Evolutionary conservation across 2,113 vertebrate genomes (phyloP).

Genomic region (Anguilla japonica): DNA sequence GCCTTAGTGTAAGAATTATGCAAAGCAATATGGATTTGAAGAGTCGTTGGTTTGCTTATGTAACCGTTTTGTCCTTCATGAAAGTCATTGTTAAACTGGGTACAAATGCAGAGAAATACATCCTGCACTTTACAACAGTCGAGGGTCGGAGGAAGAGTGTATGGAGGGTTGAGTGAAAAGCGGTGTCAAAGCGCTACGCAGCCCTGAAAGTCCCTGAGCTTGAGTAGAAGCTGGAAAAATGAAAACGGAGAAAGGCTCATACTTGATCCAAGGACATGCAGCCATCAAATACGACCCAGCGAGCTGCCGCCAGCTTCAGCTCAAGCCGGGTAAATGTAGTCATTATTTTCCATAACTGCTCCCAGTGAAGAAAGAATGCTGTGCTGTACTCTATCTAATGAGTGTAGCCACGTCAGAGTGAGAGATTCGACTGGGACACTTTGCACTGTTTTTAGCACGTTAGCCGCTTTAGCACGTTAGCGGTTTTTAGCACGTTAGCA

Average conservation of each 20-base stretch:
- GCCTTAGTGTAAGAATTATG: too few relatives aligned
- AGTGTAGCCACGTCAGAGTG: neutral
- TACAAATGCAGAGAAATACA: neutral
- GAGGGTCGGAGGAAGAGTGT: too few relatives aligned
- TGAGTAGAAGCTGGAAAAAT: conserved; percentile 2
- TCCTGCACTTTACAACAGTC: neutral
- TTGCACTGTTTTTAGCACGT: too few relatives aligned
- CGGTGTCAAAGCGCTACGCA: neutral
- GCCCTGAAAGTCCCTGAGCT: neutral
- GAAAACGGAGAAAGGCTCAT: conserved; percentile 6
- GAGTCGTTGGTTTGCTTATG: neutral
- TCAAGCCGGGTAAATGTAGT: neutral
- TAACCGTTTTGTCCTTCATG: neutral
- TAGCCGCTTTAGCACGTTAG: too few relatives aligned
- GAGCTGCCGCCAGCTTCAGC: neutral
- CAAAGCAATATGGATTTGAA: too few relatives aligned
- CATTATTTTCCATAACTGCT: neutral
- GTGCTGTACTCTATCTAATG: neutral
- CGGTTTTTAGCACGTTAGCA: too few relatives aligned
- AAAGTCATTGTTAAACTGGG: neutral
- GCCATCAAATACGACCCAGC: neutral
- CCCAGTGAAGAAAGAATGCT: neutral
- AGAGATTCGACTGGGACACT: neutral
- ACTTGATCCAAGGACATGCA: neutral
- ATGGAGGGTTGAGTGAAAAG: neutral